Conservation (phyloP, 1,140 invertebrate genomes). For the Reticulitermes speratus region DNA sequence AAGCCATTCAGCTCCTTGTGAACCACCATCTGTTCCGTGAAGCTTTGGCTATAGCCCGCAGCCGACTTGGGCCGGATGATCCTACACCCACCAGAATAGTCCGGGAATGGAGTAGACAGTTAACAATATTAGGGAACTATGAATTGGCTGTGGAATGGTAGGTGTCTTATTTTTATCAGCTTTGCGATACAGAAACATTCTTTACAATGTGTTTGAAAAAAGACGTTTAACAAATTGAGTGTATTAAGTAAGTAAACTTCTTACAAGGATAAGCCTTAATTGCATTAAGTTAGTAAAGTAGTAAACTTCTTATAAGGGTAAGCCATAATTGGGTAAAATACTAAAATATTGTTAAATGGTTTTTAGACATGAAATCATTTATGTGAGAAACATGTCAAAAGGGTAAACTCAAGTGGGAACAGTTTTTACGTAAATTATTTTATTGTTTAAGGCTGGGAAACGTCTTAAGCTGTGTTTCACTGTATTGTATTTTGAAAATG, state of each 20-base stretch:
- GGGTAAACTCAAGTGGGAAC: too few relatives aligned
- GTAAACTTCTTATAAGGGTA: too few relatives aligned
- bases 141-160: conserved; percentile 60
- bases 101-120: conserved; percentile 53
- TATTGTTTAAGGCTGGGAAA: too few relatives aligned
- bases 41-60: conserved; percentile 60
- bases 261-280: background rate
- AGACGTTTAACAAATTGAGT: background rate
- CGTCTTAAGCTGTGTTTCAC: background rate
- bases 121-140: conserved; percentile 50
- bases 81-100: conserved; percentile 52
- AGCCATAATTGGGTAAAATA: too few relatives aligned
- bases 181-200: background rate
- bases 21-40: conserved; percentile 58
- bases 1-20: conserved; percentile 59
- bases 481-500: background rate
- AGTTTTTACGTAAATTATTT: too few relatives aligned
- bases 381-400: too few relatives aligned
- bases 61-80: conserved; percentile 54
- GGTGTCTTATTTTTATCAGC: background rate
- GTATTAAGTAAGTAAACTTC: background rate
- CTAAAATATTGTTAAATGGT: too few relatives aligned
- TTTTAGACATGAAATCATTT: too few relatives aligned
- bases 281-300: background rate
- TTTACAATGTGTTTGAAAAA: background rate